phyloP scores from a whole-genome alignment of 2,797 vertebrate genomes.

The Limnodromus scolopaceus region DNA sequence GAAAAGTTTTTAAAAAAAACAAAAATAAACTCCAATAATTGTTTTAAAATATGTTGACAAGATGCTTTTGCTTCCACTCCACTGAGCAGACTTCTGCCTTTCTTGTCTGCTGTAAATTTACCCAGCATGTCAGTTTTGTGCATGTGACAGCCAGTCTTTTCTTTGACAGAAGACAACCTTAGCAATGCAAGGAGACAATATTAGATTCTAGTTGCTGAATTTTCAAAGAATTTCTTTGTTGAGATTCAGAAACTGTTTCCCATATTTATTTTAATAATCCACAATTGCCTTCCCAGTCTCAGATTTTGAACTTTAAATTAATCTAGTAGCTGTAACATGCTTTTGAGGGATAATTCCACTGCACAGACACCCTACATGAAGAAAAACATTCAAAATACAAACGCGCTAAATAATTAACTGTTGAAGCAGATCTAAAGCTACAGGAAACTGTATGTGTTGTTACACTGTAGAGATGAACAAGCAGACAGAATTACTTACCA shows the following conservation, averaged over 20 bases:
- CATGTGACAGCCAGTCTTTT: neutral
- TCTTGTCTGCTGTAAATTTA: neutral
- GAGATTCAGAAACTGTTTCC: neutral
- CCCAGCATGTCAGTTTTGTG: neutral
- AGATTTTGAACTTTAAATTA: neutral
- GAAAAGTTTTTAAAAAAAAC: neutral
- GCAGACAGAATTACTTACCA: neutral
- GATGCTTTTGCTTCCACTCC: neutral
- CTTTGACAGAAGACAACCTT: neutral
- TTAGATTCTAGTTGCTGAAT: neutral
- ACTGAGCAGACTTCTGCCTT: neutral
- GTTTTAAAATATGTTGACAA: neutral
- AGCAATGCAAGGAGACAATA: neutral
- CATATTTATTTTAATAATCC: neutral
- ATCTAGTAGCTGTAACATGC: neutral
- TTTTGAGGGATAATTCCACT: neutral
- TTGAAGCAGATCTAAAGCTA: neutral
- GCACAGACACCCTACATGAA: accelerated
- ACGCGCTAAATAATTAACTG: neutral
- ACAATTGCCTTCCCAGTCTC: neutral
- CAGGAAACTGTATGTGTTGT: neutral
- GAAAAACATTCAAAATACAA: neutral
- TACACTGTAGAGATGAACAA: accelerated
- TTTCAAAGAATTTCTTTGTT: neutral
- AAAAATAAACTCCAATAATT: neutral